A percentile compares a stretch with the other conserved stretches of the same genome.
These are phyloP conservation scores for Macrochelys suwanniensis DNA, from an alignment of 2,797 vertebrate species.

Conservation along the genomic window DNA sequence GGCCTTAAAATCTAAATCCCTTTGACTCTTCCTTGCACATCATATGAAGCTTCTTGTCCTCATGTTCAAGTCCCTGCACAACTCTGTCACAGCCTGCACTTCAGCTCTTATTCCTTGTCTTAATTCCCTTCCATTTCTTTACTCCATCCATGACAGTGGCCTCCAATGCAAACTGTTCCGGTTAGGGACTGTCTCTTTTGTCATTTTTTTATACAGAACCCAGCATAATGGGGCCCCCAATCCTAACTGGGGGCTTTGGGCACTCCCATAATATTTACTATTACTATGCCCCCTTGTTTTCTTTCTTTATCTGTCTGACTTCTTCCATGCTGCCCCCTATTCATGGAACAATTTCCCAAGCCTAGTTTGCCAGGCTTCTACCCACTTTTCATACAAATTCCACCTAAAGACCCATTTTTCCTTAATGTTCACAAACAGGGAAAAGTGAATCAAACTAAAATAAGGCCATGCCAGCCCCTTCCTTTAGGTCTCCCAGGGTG, in stretches of 20 bases:
- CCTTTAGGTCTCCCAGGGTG: neutral
- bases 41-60: neutral
- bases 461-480: neutral
- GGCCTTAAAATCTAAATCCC: neutral
- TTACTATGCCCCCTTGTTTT: neutral
- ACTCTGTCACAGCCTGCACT: neutral
- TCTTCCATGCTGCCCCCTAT: neutral
- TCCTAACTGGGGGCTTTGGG: neutral
- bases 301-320: neutral
- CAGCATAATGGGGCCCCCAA: neutral
- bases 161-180: neutral
- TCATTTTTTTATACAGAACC: neutral
- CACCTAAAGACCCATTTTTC: neutral
- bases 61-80: neutral
- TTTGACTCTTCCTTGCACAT: neutral
- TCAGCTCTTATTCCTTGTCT: neutral
- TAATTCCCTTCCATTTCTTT: neutral
- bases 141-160: neutral
- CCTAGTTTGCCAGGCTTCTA: neutral
- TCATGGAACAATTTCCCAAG: neutral
- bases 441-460: neutral
- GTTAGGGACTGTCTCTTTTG: neutral
- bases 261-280: neutral
- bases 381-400: neutral
- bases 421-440: neutral